Percentiles rank a stretch among this genome's conserved stretches.
Conservation (phyloP, 2,113 vertebrate genomes). For the Eidolon helvum region DNA sequence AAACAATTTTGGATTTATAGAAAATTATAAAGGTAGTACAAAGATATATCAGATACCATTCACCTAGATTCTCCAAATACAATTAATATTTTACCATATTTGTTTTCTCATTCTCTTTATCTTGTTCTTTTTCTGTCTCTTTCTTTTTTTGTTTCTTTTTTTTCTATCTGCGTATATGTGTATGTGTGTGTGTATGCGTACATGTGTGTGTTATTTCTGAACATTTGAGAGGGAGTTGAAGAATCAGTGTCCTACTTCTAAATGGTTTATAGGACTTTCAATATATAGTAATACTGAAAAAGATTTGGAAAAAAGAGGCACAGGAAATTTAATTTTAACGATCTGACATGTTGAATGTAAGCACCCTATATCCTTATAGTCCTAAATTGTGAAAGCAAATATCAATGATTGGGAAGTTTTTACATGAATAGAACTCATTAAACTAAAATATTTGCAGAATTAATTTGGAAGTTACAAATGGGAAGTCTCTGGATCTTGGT, state of each 20-base stretch:
- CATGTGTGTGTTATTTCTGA: neutral
- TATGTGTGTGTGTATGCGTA: neutral
- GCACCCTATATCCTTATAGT: neutral
- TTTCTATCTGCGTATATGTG: neutral
- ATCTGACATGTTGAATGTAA: neutral
- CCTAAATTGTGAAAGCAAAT: neutral
- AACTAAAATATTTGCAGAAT: neutral
- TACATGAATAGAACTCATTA: neutral
- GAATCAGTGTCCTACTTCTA: neutral
- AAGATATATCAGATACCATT: neutral
- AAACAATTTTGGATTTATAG: neutral
- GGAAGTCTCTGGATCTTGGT: neutral
- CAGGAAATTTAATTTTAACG: neutral
- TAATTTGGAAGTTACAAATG: neutral
- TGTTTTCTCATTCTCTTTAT: neutral
- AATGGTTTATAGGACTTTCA: conserved; percentile 1
- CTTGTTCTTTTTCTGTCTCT: neutral
- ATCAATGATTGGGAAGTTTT: neutral
- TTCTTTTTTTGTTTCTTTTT: neutral
- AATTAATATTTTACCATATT: neutral
- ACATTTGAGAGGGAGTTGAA: neutral
- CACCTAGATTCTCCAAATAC: neutral
- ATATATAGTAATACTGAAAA: neutral
- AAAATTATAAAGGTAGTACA: neutral
- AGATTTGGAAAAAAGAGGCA: neutral